Conservation (phyloP, 2,113 vertebrate genomes). For the zebrafish (Danio rerio) region DNA sequence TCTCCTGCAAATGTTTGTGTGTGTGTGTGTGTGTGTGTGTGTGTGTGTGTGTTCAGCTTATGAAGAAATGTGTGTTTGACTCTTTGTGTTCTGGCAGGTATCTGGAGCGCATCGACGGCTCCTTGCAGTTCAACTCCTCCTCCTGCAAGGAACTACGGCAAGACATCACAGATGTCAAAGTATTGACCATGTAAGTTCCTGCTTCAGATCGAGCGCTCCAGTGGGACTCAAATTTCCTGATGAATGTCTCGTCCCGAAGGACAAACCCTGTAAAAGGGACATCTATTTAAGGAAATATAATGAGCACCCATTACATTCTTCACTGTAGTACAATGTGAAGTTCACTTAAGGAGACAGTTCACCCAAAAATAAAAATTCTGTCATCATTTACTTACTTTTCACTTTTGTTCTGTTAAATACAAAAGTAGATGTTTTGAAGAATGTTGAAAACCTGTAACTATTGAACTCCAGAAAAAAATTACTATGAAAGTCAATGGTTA, state of each 20-base stretch:
- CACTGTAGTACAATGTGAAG: not conserved
- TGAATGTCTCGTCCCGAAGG: conserved; percentile 55
- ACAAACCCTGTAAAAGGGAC: conserved; percentile 68
- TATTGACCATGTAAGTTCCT: conserved; percentile 93
- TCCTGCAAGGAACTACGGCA: conserved; percentile 92
- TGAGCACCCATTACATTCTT: not conserved
- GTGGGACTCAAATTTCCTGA: conserved; percentile 55
- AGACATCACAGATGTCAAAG: conserved; percentile 93
- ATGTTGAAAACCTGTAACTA: too few relatives aligned
- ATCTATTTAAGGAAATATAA: conserved; percentile 64
- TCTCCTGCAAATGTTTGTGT: not conserved
- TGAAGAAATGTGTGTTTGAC: conserved; percentile 59
- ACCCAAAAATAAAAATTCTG: too few relatives aligned
- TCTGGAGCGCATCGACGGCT: conserved; percentile 91
- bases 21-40: conserved; percentile 33
- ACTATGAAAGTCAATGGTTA: too few relatives aligned
- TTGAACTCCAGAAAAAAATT: too few relatives aligned
- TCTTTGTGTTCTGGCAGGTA: conserved; percentile 83
- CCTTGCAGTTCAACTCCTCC: conserved; percentile 91
- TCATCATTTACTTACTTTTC: too few relatives aligned
- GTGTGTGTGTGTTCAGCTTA: conserved; percentile 48
- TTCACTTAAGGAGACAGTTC: too few relatives aligned
- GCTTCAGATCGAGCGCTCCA: conserved; percentile 39
- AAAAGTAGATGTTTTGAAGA: too few relatives aligned
- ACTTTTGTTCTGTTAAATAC: too few relatives aligned